Evolutionary conservation across 2,113 vertebrate genomes (phyloP).

Genomic region (Gulo gulo): DNA sequence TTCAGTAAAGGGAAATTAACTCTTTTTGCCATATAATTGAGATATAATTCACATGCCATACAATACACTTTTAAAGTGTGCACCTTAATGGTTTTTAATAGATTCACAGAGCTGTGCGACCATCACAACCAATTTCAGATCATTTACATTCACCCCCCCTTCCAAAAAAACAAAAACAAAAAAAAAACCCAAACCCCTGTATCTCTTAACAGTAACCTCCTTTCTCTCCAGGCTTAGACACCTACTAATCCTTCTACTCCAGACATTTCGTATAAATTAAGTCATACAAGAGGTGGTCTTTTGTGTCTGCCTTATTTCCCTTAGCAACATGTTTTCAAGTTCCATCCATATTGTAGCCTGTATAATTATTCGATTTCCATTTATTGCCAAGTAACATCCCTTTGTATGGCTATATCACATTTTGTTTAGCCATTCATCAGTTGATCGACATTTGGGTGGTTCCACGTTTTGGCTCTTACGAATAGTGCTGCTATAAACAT

Average conservation of each 20-base stretch:
- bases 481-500: not conserved
- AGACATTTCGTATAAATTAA: not conserved
- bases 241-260: not conserved
- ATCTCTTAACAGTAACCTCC: not conserved
- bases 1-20: not conserved
- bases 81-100: not conserved
- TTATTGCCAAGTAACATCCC: not conserved
- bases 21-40: not conserved
- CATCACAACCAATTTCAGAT: conserved; percentile 10
- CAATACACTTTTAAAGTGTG: not conserved
- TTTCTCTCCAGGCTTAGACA: not conserved
- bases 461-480: not conserved
- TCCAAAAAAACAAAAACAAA: not conserved
- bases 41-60: not conserved
- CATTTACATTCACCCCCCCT: not conserved
- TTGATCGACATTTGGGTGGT: not conserved
- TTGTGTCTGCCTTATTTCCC: not conserved
- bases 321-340: not conserved
- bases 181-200: not conserved
- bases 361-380: not conserved
- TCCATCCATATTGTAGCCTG: not conserved
- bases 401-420: not conserved
- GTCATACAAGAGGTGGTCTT: not conserved
- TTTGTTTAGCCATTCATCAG: not conserved
- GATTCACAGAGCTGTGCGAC: not conserved